These are phyloP conservation scores for Phortica magna DNA, from an alignment of 2,888 invertebrate species.

Conservation along the genomic window DNA sequence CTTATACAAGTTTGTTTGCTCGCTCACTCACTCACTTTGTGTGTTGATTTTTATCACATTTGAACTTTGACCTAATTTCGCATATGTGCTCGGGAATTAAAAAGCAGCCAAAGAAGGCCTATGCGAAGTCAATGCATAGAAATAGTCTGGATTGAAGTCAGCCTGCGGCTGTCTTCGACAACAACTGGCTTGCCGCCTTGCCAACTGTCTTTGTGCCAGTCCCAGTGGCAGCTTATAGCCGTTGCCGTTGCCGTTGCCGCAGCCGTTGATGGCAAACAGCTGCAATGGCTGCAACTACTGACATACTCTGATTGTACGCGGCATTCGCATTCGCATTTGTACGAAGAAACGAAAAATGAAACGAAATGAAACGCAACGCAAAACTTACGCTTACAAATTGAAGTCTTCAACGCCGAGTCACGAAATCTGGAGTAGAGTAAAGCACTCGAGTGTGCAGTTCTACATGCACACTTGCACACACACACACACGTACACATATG, in stretches of 20 bases:
- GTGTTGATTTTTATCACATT: constrained; percentile 69
- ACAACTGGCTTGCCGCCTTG: background rate
- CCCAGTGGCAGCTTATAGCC: constrained; percentile 15
- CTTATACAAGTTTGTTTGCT: background rate
- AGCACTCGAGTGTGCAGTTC: constrained; percentile 49
- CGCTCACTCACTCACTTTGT: constrained; percentile 38
- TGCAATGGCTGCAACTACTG: constrained; percentile 32
- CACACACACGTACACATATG: constrained; percentile 35
- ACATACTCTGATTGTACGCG: constrained; percentile 63
- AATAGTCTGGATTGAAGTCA: background rate
- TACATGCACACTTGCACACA: constrained; percentile 6
- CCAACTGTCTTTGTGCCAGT: background rate
- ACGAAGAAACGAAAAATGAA: background rate
- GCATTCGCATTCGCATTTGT: constrained; percentile 47
- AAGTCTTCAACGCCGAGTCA: constrained; percentile 68
- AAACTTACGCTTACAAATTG: constrained; percentile 56
- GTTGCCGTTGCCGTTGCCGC: background rate
- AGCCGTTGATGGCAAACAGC: constrained; percentile 20
- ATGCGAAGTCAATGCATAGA: background rate
- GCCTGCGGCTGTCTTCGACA: constrained; percentile 7
- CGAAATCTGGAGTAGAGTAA: constrained; percentile 70
- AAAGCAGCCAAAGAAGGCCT: constrained; percentile 48
- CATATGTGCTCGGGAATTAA: constrained; percentile 47
- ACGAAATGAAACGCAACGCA: constrained; percentile 1
- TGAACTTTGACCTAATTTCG: constrained; percentile 73